Evolutionary conservation across 2,888 invertebrate species (phyloP).

Genomic region (Acleris literana): DNA sequence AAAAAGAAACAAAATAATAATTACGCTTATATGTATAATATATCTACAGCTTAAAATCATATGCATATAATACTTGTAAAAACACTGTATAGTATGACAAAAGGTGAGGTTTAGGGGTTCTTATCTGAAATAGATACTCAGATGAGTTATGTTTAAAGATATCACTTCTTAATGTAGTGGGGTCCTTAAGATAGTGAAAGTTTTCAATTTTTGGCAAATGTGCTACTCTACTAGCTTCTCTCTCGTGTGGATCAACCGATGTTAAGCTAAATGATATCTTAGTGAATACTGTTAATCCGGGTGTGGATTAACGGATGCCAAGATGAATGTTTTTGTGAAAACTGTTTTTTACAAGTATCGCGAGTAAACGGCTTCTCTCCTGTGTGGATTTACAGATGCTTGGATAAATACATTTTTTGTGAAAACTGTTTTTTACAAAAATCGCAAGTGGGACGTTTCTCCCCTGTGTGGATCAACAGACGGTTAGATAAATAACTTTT

Average conservation of each 20-base stretch:
- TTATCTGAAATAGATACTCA: too few species aligned
- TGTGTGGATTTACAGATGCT: neutral
- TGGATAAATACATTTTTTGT: neutral
- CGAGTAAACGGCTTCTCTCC: neutral
- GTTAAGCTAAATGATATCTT: neutral
- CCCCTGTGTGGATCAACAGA: too few species aligned
- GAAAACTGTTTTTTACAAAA: too few species aligned
- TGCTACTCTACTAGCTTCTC: neutral
- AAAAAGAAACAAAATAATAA: too few species aligned
- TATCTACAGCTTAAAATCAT: too few species aligned
- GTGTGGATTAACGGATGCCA: neutral
- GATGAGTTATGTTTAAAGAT: too few species aligned
- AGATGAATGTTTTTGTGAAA: neutral
- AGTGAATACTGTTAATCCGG: neutral
- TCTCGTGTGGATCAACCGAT: neutral
- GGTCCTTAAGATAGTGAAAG: neutral
- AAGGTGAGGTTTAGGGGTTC: fast-evolving
- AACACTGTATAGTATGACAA: too few species aligned
- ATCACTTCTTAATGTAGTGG: too few species aligned
- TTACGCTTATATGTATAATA: too few species aligned
- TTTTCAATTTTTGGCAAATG: too few species aligned
- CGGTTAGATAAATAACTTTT: neutral
- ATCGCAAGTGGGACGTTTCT: neutral
- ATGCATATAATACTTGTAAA: too few species aligned
- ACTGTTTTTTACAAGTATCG: neutral